Evolutionary conservation across 2,888 invertebrate genomes (phyloP), one percentile per base, ranked within the genome.

Genomic region (Hypsopygia costalis): DNA sequence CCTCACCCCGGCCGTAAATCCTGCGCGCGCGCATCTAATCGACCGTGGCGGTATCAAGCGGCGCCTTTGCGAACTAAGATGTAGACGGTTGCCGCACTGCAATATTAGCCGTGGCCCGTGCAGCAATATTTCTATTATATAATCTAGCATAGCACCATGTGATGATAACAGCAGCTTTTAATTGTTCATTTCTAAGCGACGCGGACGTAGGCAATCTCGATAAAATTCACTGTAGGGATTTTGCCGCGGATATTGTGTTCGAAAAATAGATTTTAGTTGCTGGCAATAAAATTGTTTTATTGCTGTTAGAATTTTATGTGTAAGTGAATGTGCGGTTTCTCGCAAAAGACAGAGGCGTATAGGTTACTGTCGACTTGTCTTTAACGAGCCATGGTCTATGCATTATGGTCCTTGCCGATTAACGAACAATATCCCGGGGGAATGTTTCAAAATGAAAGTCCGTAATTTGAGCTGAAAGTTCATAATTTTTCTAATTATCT

Each of bases 31-130:
- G 72, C 81, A 86, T 87, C 86, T 86, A 80, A 86, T 87, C 87
- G 65, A 49, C 60, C 49, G 62, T 59, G 64, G 76, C 76, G 78
- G 68, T 82, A 86, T 86, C 86, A 80, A 59, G 82, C 87, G 83
- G 85, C 78, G 71, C 78, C 83, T 87, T 87, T 83, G 75, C 77
- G 62, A 47, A 72, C 69, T 58, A 57, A 77, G 86, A 87, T 85
- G 76, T 70, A 77, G 75, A 85, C 58, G 76, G 56, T 36, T 44
- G 33, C 38, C 61, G 61, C 49, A 68, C 69, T 67, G 73, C 75
- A 66, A 55, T 52, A 58, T 25, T 25, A 25, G 25, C 25, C 2
- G 59, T 59, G 52, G 6, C 3, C 25, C 2, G 59, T 59, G 52
- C 54, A 20, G 11, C 68, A 69, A 74, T 80, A 76, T 77, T 80